Percentiles rank a stretch among this genome's conserved stretches.
phyloP scores from a whole-genome alignment of 2,797 vertebrate species.

The Podarcis lilfordi region DNA sequence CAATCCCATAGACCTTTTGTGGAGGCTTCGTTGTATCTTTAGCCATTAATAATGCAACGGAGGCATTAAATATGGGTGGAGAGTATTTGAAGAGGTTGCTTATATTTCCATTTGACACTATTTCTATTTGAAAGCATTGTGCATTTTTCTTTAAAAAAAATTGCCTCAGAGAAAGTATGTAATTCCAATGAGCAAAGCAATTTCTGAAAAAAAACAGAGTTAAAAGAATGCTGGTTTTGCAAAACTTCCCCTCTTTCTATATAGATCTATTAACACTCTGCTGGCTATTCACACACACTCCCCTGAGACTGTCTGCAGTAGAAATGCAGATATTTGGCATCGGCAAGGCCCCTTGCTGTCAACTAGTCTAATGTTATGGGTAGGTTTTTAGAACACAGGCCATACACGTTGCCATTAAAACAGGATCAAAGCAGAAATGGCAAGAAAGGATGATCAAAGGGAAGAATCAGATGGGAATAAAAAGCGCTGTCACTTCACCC shows the following conservation, averaged over 20 bases:
- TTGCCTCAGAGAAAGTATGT: neutral
- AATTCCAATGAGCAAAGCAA: neutral
- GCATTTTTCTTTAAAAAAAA: neutral
- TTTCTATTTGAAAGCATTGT: neutral
- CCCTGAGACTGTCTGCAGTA: neutral
- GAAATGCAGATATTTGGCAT: neutral
- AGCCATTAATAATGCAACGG: neutral
- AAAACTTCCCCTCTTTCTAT: neutral
- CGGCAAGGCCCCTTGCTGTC: neutral
- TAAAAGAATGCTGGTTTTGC: neutral
- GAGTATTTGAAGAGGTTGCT: neutral
- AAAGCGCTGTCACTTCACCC: neutral
- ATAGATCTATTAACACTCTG: neutral
- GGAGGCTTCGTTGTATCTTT: neutral
- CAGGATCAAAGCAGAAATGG: constrained; percentile 11
- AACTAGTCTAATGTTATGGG: neutral
- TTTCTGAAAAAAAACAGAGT: neutral
- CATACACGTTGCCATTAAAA: neutral
- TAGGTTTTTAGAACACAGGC: neutral
- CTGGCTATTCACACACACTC: neutral
- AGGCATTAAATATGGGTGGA: neutral
- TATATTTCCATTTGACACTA: neutral
- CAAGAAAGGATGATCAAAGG: constrained; percentile 13
- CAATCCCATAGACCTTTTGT: neutral
- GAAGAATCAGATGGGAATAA: neutral